Evolutionary conservation across 1,140 invertebrate species (phyloP), one percentile per base, ranked within the genome.

Genomic region (Tribolium castaneum): DNA sequence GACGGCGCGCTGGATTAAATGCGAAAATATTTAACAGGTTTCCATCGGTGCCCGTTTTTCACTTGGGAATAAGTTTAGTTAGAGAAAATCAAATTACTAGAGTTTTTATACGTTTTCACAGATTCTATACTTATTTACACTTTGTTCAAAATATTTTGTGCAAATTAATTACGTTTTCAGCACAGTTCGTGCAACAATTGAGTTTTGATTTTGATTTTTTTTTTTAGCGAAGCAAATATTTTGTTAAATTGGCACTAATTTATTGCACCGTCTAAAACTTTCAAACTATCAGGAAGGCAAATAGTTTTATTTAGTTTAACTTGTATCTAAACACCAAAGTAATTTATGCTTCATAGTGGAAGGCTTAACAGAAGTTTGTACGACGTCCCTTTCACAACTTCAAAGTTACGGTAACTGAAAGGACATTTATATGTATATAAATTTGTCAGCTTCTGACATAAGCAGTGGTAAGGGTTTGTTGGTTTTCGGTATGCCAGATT

Each of bases 11-110:
- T 1, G 59, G 59, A 59, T 59, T 59, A 59, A 59, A 59, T 59
- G 54, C 22, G 54, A 59, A 56, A 66, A 35, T 66, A 66, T 66
- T 66, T 66, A 66, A 66, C 59, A 66, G 59, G n/a, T 66, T 66
- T 66, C 59, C 59, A 66, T 35, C n/a, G 54, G 54, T 66, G 30
- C 0, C 59, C 6, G 12, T 9, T 66, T 35, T 14, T 14, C 14
- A n/a, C 4, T 22, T 59, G 3, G 54, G 14, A 6, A 10, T 22
- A 9, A 19, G 13, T 22, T 56, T 56, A 56, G 14, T 56, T 19
- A 19, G 25, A 30, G 25, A 30, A 4, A 30, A 30, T 30, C 25
- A 30, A 4, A 3, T 30, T 6, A 30, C 25, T 30, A 6, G 6
- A 30, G 25, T 30, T 25, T 25, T 25, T 25, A 39, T 3, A 39